A percentile compares a stretch with the other conserved stretches of the same genome.
Evolutionary conservation across 2,797 vertebrate species (phyloP).

Genomic region (Tarsius wallacei): DNA sequence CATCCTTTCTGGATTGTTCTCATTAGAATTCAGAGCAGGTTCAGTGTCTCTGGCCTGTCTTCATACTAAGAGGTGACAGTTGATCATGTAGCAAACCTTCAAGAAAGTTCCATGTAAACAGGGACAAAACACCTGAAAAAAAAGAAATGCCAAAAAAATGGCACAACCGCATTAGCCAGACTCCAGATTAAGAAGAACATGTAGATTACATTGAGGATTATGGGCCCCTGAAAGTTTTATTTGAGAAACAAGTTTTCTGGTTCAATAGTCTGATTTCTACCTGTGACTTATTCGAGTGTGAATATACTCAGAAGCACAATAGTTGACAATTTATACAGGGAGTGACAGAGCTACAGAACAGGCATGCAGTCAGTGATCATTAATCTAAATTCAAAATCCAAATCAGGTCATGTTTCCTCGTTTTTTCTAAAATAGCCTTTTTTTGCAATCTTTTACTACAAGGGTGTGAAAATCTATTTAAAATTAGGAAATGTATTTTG

Average conservation of each 20-base stretch:
- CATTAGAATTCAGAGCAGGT: constrained; percentile 32
- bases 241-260: background rate
- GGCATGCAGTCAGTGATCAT: too few relatives aligned
- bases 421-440: background rate
- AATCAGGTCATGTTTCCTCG: background rate
- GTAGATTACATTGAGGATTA: background rate
- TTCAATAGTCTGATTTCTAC: background rate
- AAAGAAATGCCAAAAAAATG: background rate
- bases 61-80: background rate
- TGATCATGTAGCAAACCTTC: background rate
- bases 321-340: background rate
- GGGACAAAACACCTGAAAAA: background rate
- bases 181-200: background rate
- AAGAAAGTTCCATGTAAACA: constrained; percentile 59
- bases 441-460: background rate
- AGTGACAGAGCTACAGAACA: background rate
- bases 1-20: constrained; percentile 60
- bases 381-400: background rate
- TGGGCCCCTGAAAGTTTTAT: background rate
- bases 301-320: background rate
- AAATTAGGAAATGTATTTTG: background rate
- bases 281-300: background rate
- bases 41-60: background rate
- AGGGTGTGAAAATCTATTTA: background rate
- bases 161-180: background rate